These are phyloP conservation scores for Ochropacha duplaris DNA, from an alignment of 2,888 invertebrate genomes.

Conservation along the genomic window DNA sequence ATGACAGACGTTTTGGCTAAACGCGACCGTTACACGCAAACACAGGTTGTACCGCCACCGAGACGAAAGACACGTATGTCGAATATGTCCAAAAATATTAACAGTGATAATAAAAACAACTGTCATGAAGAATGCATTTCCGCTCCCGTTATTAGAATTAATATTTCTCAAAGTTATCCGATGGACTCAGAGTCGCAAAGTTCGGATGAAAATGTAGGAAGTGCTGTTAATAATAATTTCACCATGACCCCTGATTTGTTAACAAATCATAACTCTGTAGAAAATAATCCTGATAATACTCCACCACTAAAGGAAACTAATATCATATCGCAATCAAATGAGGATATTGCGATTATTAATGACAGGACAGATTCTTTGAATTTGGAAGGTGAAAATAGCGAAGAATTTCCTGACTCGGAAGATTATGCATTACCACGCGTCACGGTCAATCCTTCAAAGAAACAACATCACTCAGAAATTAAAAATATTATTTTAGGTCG, in stretches of 20 bases:
- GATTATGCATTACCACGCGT: constrained; percentile 60
- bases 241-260: constrained; percentile 82
- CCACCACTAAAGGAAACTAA: neutral
- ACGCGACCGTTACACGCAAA: constrained; percentile 63
- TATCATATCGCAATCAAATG: neutral
- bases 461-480: constrained; percentile 46
- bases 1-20: constrained; percentile 63
- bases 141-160: constrained; percentile 82
- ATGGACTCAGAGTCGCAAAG: constrained; percentile 67
- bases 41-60: constrained; percentile 55
- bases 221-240: constrained; percentile 23
- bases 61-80: constrained; percentile 56
- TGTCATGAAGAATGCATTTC: constrained; percentile 51
- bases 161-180: constrained; percentile 81
- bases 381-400: constrained; percentile 18
- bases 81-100: constrained; percentile 40
- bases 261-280: constrained; percentile 80
- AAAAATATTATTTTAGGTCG: constrained; percentile 71
- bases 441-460: constrained; percentile 34
- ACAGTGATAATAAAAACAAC: constrained; percentile 34
- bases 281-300: constrained; percentile 37
- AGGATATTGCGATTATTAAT: neutral
- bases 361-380: constrained; percentile 26
- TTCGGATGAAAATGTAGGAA: constrained; percentile 72
- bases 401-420: constrained; percentile 65